Evolutionary conservation across 2,888 invertebrate species (phyloP), one percentile per base, ranked within the genome.

Genomic region (Drosophila histrio): DNA sequence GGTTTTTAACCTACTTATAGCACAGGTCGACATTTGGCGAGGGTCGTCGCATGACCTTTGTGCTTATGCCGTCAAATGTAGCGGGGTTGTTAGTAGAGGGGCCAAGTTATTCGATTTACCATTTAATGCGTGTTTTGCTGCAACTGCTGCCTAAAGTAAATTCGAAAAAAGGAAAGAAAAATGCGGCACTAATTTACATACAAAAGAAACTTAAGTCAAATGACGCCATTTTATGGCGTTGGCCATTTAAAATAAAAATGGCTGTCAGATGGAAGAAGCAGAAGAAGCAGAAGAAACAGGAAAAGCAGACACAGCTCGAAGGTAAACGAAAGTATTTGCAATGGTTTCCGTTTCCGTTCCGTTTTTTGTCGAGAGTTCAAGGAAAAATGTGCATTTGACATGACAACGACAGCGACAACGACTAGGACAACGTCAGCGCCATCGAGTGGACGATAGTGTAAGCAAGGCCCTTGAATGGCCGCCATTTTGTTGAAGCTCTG

Each of bases 31-130:
- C 82, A 87, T 85, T 82, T 82, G 57, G 58, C 76, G 75, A 78
- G 88, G 84, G 84, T 85, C 87, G 84, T 72, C 72, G 87, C 75
- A 67, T 88, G 84, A 85, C 84, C 84, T 85, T 85, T 88, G 84
- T 50, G 72, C 72, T 72, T 66, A 53, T 69, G 60, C 72, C 75
- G 63, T 69, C 26, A 26, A 24, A 26, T 21, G 22, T 8, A 15
- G 34, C 17, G 3, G 8, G 2, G 26, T 36, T 17, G 17, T 9
- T 19, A 30, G n/a, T 5, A 28, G 39, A 0, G 0, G 9, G 7
- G 26, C 8, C 28, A 36, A 15, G 36, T 44, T 52, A 22, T 38
- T 32, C 8, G 41, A 38, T 46, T 38, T 17, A 26, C 26, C 19
- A 54, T 17, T 39, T 13, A 19, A 9, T 50, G 66, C 30, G 34